Evolutionary conservation across 2,113 vertebrate genomes (phyloP).

Genomic region (Boulengeromyrus knoepffleri): DNA sequence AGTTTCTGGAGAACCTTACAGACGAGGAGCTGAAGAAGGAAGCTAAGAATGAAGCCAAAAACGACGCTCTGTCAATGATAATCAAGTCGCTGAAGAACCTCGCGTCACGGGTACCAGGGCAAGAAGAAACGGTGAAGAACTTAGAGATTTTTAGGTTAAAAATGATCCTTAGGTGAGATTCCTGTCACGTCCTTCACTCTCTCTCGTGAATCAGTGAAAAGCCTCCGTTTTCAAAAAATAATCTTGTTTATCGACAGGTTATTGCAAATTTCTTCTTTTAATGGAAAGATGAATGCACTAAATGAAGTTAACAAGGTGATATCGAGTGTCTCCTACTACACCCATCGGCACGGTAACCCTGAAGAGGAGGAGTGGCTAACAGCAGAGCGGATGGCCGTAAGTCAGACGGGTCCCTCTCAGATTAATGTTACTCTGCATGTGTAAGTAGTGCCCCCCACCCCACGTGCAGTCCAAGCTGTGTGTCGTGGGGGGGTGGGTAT

Average conservation of each 20-base stretch:
- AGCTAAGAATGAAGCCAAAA: conserved; percentile 99
- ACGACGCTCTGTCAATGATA: conserved; percentile 99
- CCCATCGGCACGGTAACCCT: conserved; percentile 91
- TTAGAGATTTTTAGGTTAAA: conserved; percentile 99
- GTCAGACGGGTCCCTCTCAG: conserved; percentile 32
- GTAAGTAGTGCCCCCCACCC: background rate
- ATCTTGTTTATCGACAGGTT: conserved; percentile 62
- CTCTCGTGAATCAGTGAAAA: background rate
- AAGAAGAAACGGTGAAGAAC: conserved; percentile 99
- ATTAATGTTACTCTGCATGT: background rate
- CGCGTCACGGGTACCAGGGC: conserved; percentile 94
- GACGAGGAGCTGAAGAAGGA: conserved; percentile 99
- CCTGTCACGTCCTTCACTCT: background rate
- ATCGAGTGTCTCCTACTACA: conserved; percentile 98
- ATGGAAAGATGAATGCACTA: conserved; percentile 99
- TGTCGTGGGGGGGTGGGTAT: background rate
- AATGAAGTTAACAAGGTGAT: conserved; percentile 99
- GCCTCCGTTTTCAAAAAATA: background rate
- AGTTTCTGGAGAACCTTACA: conserved; percentile 98
- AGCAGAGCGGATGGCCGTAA: conserved; percentile 96
- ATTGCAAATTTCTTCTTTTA: conserved; percentile 99
- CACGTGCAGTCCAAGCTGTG: background rate
- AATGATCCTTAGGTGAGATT: conserved; percentile 99
- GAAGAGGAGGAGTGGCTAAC: conserved; percentile 98
- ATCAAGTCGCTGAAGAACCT: conserved; percentile 99